Evolutionary conservation across 2,888 invertebrate species (phyloP), one percentile per base, ranked within the genome.

Genomic region (Acronicta leporina): DNA sequence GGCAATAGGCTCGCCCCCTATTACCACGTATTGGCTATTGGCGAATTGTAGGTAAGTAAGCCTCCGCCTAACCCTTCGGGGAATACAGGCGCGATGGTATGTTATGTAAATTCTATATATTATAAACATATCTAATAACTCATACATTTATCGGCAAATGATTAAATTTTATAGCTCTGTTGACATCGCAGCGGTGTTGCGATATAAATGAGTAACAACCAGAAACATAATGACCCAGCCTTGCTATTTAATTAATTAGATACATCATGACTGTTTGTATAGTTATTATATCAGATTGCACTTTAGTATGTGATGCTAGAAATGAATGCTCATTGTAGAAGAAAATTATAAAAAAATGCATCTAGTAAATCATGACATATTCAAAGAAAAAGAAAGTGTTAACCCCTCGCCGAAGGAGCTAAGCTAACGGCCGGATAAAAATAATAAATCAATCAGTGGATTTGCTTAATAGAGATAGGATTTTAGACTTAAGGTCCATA

Each of bases 81-180:
- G n/a, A n/a, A n/a, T n/a, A n/a, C n/a, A n/a, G n/a, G n/a, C n/a
- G n/a, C n/a, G n/a, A n/a, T n/a, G n/a, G n/a, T n/a, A n/a, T n/a
- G n/a, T n/a, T n/a, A n/a, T n/a, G 11, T 71, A 51, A 67, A 71
- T 71, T 40, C 27, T 52, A 58, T 64, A 64, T 49, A 43, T 14
- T 49, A 41, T 33, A 8, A 35, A 9, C 35, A 61, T 53, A n/a
- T n/a, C n/a, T n/a, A 73, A 77, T 77, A 71, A 70, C 68, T 64
- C 53, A 54, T 38, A 7, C 48, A 43, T 46, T 68, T 81, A 82
- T 81, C 77, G 52, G 25, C 30, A 46, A 68, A 63, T 81, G 59
- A 73, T 80, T 73, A 77, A 68, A 73, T 69, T 80, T 83, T 73
- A 84, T 73, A 68, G 38, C 40, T 47, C 33, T 75, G 70, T 79